Evolutionary conservation across 2,888 invertebrate species (phyloP), one percentile per base, ranked within the genome.

Genomic region (Girardia tigrina): DNA sequence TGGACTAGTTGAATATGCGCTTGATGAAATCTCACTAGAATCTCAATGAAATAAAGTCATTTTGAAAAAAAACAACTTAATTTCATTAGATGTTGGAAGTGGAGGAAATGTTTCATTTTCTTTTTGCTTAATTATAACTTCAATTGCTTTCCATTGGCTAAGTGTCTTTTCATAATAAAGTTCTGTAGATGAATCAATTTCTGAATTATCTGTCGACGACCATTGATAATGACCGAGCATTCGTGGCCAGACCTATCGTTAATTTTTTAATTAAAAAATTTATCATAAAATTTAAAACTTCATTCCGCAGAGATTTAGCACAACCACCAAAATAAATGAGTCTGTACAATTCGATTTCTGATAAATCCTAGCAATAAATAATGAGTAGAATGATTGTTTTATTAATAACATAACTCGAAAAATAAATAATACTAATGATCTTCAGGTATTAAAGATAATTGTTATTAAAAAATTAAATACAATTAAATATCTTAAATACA

Each of bases 251-350:
- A 36, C 36, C 36, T 36, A 36, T 12, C 16, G 16, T 12, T 36
- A 16, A 36, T 12, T 36, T n/a, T 12, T n/a, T 56, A 2, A 56
- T 56, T 56, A 56, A 56, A 20, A n/a, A 56, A 56, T 56, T 56
- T 20, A 56, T 8, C n/a, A 56, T 20, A 8, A 36, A 36, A 16
- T 12, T 36, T 12, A 36, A 36, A 36, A 56, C 56, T 56, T 56
- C 56, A 23, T 56, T 56, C 23, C 56, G n/a, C 4, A 56, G n/a
- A 12, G 56, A 56, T 56, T 56, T 23, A 20, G 56, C 56, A 56
- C 56, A 56, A n/a, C 56, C 56, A 2, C 56, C 56, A 56, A 56
- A 56, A 56, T 56, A 56, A 12, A 56, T 56, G n/a, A 56, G 56
- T 16, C 56, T 56, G n/a, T 56, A 56, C 23, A 56, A 56, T 56